Evolutionary conservation across 2,888 invertebrate species (phyloP), one percentile per base, ranked within the genome.

Genomic region (Drosophila siamana): DNA sequence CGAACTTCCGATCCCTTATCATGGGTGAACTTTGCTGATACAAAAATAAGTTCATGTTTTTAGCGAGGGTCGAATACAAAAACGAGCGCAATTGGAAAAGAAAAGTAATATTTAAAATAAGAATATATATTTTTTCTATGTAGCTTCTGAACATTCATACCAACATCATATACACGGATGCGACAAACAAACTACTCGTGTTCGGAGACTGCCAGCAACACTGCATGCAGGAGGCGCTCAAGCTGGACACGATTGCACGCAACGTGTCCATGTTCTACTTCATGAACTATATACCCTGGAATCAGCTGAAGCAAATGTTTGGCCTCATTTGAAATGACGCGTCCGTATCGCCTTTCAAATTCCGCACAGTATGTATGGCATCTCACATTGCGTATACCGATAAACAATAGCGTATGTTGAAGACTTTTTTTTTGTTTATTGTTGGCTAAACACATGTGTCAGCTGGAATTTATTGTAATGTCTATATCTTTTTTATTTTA

Each of bases 141-240:
- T 9, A 85, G 80, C 50, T 81, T 6, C 73, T 80, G 2, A 72
- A 63, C 38, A 81, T 80, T 1, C 85, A 80, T 50, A 56, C 67
- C 1, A 66, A 70, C n/a, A 67, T 81, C 24, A 72, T 66, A 24
- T 78, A 57, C 40, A 64, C 70, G 13, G 82, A 81, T 63, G 80
- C 80, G 0, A n/a, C 66, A 44, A 72, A 75, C 7, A 78, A 75
- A 46, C 8, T 46, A 15, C 22, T 65, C 0, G 54, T 66, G 19
- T 75, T 78, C 36, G 80, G 82, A 0, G 51, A 19, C 5, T 52
- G 36, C 30, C 50, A 68, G 16, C 41, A 61, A 28, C 48, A 50
- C 4, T 75, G 28, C 43, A 47, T 85, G 69, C 62, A 66, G 28
- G 67, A 78, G 57, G 79, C 68, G 13, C 22, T 65, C 7, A 65